Evolutionary conservation across 37 sponge, comb jelly and placozoan species (phyloP), one percentile per base, ranked within the genome.

Genomic region (Chondrilla cf. caribensis): DNA sequence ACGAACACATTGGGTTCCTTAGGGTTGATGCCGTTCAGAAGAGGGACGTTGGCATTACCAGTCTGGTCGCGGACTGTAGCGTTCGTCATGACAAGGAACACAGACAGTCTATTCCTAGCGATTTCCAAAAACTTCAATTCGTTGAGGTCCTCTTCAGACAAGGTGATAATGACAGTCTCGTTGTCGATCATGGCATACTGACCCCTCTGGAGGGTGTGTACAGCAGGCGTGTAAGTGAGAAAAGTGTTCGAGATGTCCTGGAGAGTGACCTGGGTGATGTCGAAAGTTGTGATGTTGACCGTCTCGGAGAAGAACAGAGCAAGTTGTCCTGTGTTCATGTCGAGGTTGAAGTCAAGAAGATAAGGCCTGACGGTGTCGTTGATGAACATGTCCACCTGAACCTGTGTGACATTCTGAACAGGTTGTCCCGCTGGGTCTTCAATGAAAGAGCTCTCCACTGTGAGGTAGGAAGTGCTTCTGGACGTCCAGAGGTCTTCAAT

Each of bases 251-350:
- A 83, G 7, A 86, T 77, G 8, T 90, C 81, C 65, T 94, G 92
- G 15, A 94, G 70, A 0, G 85, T 80, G 59, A 94, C 58, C 35
- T 76, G 73, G 15, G 84, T 19, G 36, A 87, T 84, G 38, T 82
- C 75, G 25, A 96, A 84, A 3, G 87, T 88, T 6, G 89, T 75
- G 28, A 88, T 84, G 58, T 90, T 88, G 38, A 96, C 67, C 0
- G 97, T 96, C 67, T 96, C 93, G n/a, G 89, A 89, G 84, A 96
- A 96, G 31, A 81, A 77, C 9, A 96, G 82, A 28, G 86, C 75
- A 3, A 96, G 70, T 19, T 81, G 70, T 44, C 94, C 94, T 0
- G 24, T 70, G 60, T 93, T 80, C 89, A 96, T 90, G 66, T 96
- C 91, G 4, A 96, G 72, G 3, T 90, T 89, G 86, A 82, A 96